phyloP scores from a whole-genome alignment of 2,113 vertebrate species.

The Charadrius vociferus region DNA sequence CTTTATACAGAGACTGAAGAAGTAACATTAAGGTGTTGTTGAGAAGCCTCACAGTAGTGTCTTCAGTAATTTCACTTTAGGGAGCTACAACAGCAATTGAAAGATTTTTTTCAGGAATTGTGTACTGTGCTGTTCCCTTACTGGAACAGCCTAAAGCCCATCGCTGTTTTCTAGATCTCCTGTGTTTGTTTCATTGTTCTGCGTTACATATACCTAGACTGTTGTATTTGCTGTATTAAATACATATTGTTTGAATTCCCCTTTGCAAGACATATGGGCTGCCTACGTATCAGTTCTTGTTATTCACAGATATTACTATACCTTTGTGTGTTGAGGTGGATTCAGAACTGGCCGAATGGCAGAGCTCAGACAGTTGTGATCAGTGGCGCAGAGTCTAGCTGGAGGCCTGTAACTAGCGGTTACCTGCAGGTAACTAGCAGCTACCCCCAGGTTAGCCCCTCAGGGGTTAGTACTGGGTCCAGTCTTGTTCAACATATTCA shows the following conservation, averaged over 20 bases:
- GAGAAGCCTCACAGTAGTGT: neutral
- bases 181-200: neutral
- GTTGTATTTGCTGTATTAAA: neutral
- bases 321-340: neutral
- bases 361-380: neutral
- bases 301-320: neutral
- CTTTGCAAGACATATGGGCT: neutral
- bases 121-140: neutral
- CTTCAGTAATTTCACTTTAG: neutral
- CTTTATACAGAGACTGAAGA: neutral
- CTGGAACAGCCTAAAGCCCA: neutral
- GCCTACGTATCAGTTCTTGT: neutral
- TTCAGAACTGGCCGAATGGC: neutral
- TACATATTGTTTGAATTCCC: neutral
- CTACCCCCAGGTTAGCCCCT: no score
- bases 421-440: no score
- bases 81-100: neutral
- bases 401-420: neutral
- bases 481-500: neutral
- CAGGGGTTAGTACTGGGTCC: neutral
- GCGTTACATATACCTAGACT: accelerated
- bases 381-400: neutral
- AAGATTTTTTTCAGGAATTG: neutral
- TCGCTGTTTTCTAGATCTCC: neutral
- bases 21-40: neutral